Evolutionary conservation across 1,140 invertebrate species (phyloP).

Genomic region (Cryptotermes secundus): DNA sequence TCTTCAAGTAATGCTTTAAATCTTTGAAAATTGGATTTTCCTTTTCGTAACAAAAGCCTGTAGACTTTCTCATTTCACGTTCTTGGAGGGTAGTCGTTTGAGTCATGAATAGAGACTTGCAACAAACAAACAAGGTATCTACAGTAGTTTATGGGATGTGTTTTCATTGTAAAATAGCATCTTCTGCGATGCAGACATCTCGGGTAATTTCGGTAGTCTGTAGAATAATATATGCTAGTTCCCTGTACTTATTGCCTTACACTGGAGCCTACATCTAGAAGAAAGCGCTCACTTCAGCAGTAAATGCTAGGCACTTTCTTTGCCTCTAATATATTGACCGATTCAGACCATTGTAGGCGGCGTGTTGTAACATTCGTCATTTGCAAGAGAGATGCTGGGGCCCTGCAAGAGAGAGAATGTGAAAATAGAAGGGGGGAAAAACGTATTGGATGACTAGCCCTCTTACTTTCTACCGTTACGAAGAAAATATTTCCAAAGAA

Average conservation of each 20-base stretch:
- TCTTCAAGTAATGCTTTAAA: neutral
- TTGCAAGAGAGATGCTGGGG: neutral
- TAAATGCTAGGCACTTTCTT: neutral
- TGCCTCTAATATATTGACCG: constrained; percentile 1
- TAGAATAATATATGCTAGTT: neutral
- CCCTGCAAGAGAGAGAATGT: too few relatives aligned
- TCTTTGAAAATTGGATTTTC: neutral
- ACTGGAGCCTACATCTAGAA: neutral
- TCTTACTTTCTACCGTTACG: too few relatives aligned
- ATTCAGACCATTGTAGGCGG: neutral
- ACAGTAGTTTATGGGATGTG: neutral
- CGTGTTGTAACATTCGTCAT: neutral
- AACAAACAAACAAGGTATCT: neutral
- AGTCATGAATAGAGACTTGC: neutral
- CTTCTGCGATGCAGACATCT: neutral
- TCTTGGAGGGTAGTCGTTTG: neutral
- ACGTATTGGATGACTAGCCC: too few relatives aligned
- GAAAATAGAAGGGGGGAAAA: too few relatives aligned
- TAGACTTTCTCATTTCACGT: neutral
- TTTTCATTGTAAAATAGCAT: neutral
- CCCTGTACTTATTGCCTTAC: neutral
- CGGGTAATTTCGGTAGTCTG: neutral
- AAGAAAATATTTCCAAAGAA: too few relatives aligned
- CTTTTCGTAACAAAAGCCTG: neutral
- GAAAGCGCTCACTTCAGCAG: too few relatives aligned